Evolutionary conservation across 2,797 vertebrate genomes (phyloP).

Genomic region (Notoglanidium macrostoma): DNA sequence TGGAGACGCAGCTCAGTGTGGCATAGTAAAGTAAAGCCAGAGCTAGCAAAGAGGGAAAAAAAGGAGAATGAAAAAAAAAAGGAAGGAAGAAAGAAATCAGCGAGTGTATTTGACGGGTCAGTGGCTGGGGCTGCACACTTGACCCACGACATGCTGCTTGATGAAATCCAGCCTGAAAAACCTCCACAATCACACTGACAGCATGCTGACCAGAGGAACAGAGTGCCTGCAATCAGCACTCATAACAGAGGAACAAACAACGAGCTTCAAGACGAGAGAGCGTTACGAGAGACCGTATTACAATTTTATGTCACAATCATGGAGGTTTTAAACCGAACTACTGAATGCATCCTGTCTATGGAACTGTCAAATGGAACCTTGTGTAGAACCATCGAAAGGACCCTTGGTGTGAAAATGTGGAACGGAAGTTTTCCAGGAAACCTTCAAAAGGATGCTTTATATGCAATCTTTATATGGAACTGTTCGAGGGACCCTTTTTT

Average conservation of each 20-base stretch:
- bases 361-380: not conserved
- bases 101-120: conserved; percentile 37
- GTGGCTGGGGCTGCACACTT: conserved; percentile 2
- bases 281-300: no score
- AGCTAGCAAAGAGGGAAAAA: not conserved
- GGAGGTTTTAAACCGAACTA: not conserved
- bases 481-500: not conserved
- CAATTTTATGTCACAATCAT: not conserved
- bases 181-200: conserved; percentile 19
- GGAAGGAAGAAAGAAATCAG: not conserved
- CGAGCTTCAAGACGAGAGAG: not conserved
- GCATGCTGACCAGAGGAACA: not conserved
- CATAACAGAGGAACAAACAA: not conserved
- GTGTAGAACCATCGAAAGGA: no score
- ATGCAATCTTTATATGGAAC: not conserved
- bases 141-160: conserved; percentile 32
- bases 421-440: not conserved
- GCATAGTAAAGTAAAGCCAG: not conserved
- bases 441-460: not conserved
- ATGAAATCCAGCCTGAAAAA: conserved; percentile 37
- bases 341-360: not conserved
- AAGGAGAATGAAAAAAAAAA: no score
- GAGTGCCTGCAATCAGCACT: conserved; percentile 11
- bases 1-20: not conserved
- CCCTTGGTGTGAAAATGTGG: not conserved